Evolutionary conservation across 2,888 invertebrate species (phyloP), one percentile per base, ranked within the genome.

Genomic region (Eurytoma californica): DNA sequence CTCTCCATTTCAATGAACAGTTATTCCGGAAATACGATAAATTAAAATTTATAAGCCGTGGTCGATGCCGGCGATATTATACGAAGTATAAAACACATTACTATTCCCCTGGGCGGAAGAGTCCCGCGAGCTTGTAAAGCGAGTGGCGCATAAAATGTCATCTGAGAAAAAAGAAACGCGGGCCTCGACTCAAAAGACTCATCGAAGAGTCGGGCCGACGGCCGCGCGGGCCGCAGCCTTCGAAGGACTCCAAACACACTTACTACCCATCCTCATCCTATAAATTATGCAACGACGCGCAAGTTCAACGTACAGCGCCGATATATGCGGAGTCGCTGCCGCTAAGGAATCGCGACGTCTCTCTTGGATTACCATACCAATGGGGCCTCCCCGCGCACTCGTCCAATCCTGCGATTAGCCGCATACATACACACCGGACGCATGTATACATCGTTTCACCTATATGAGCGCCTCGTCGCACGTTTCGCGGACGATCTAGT

Each of bases 401-500:
- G 28, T 55, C 60, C 49, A 79, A 79, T 79, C 68, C 49, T 16
- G 47, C 66, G 79, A 79, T 79, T 79, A 79, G 66, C 30, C 65
- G 63, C 63, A 65, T 77, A 72, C 72, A 68, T 78, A 78, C 73
- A 61, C 67, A 78, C 61, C 61, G 61, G 53, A 28, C 61, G 30
- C 20, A 24, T 55, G 49, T 24, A 72, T 69, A n/a, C 65, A 57
- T 58, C 55, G 57, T 51, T 70, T 69, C 28, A 49, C 24, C n/a
- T 53, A 53, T 39, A 58, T 58, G 30, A 53, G 16, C 24, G 39
- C 5, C 16, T 47, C 1, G 49, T n/a, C 24, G 24, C 24, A 2
- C 24, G 24, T 24, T 24, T 24, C 24, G 24, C 24, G 24, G 2
- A 24, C 24, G 24, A 24, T 24, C 24, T 24, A 24, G 24, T 24